Percentiles rank a stretch among this genome's conserved stretches.
These are phyloP conservation scores for Stratiolaelaps scimitus DNA, from an alignment of 1,140 invertebrate species.

Conservation along the genomic window DNA sequence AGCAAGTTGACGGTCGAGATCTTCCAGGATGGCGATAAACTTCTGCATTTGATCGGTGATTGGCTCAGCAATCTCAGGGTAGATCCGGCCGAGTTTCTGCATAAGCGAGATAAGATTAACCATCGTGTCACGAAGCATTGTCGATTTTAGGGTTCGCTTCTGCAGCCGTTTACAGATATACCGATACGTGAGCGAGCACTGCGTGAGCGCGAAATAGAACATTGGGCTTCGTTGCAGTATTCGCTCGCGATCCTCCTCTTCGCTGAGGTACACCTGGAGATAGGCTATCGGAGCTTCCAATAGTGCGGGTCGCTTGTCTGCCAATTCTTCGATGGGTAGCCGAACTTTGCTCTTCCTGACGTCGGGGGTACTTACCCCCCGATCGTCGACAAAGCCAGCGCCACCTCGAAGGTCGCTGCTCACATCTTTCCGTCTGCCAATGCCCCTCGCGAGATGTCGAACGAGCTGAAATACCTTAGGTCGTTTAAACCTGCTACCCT, in stretches of 20 bases:
- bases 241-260: background rate
- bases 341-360: too few species aligned
- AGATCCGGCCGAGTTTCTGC: background rate
- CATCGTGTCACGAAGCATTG: background rate
- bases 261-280: background rate
- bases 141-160: conserved; percentile 1
- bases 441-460: too few species aligned
- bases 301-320: background rate
- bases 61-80: background rate
- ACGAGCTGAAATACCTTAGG: too few species aligned
- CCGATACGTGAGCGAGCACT: background rate
- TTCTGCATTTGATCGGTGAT: background rate
- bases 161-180: background rate
- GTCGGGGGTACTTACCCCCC: too few species aligned
- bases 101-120: background rate
- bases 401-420: too few species aligned
- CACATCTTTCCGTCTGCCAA: too few species aligned
- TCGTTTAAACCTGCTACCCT: too few species aligned
- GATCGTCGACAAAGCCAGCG: too few species aligned
- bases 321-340: background rate
- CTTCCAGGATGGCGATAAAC: conserved; percentile 3
- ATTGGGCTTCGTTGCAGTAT: background rate
- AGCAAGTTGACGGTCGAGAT: conserved; percentile 3
- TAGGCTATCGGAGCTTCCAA: conserved; percentile 10
- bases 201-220: background rate